These are phyloP conservation scores for Saccostrea glomerata DNA, from an alignment of 1,140 invertebrate species.

Conservation along the genomic window DNA sequence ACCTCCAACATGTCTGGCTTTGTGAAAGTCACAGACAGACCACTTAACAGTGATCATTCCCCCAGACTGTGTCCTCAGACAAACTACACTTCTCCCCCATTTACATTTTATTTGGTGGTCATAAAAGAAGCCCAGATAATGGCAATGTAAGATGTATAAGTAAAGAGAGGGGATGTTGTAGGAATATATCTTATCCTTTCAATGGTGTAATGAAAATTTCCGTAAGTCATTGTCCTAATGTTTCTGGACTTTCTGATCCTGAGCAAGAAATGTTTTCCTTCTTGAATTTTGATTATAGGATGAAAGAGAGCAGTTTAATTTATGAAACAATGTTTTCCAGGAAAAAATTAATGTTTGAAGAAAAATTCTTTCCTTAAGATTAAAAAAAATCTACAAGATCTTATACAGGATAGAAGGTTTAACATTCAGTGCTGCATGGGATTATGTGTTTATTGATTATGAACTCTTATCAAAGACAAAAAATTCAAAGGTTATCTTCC, in stretches of 20 bases:
- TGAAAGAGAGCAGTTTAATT: background rate
- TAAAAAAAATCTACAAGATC: background rate
- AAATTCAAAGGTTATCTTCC: background rate
- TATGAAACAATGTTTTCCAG: background rate
- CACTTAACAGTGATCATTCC: background rate
- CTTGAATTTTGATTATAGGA: background rate
- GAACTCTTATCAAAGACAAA: background rate
- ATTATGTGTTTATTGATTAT: background rate
- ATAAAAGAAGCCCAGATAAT: background rate
- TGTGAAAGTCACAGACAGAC: background rate
- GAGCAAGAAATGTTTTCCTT: background rate
- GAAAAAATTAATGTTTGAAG: background rate
- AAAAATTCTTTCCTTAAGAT: background rate
- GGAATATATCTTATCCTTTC: background rate
- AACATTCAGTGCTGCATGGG: background rate
- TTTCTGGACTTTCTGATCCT: background rate
- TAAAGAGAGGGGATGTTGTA: background rate
- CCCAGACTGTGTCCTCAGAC: background rate
- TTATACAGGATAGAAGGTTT: background rate
- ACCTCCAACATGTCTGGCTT: background rate
- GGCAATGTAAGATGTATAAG: background rate
- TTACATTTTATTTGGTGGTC: slow-evolving; percentile 12
- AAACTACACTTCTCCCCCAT: slow-evolving; percentile 4
- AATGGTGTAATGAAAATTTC: background rate
- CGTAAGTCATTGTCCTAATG: background rate